These are phyloP conservation scores for Melospiza georgiana DNA, from an alignment of 2,113 vertebrate species.

Conservation along the genomic window DNA sequence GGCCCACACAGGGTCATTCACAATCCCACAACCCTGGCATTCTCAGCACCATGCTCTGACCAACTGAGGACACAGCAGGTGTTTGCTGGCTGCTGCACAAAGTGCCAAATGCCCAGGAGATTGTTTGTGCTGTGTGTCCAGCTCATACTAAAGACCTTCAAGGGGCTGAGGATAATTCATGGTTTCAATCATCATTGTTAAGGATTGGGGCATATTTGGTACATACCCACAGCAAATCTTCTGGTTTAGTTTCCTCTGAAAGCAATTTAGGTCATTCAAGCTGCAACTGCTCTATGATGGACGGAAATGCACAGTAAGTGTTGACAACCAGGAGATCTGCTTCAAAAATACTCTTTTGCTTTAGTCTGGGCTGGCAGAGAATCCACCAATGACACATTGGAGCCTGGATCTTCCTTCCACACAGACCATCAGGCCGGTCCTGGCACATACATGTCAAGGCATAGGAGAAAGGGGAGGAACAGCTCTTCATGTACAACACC, in stretches of 20 bases:
- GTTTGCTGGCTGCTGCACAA: neutral
- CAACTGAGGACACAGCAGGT: neutral
- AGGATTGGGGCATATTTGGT: neutral
- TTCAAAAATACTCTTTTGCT: neutral
- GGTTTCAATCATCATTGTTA: neutral
- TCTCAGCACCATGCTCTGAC: neutral
- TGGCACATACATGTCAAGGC: neutral
- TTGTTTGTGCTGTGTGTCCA: rapidly evolving
- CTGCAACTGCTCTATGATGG: neutral
- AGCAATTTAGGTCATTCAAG: neutral
- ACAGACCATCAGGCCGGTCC: neutral
- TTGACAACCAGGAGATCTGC: neutral
- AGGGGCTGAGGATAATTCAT: neutral
- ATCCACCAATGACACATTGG: neutral
- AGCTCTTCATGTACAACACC: neutral
- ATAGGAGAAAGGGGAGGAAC: neutral
- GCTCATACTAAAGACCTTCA: neutral
- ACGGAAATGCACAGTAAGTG: neutral
- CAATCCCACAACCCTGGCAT: neutral
- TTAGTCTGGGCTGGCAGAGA: neutral
- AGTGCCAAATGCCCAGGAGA: neutral
- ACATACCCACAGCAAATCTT: neutral
- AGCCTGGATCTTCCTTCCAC: neutral
- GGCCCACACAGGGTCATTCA: neutral
- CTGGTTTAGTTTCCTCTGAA: neutral